Evolutionary conservation across 2,797 vertebrate species (phyloP), one percentile per base, ranked within the genome.

Genomic region (Rhinophrynus dorsalis): DNA sequence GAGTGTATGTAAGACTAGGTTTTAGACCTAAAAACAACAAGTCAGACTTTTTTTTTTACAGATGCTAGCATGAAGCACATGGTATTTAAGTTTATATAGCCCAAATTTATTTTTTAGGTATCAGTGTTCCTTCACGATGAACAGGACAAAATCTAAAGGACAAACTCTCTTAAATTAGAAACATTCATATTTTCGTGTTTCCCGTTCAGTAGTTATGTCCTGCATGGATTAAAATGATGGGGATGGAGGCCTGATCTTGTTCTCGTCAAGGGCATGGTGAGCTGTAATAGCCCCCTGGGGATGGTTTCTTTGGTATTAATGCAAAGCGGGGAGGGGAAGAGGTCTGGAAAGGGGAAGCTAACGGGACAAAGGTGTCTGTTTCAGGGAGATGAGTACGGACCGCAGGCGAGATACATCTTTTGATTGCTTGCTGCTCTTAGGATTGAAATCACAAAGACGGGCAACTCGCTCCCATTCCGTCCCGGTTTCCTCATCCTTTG

Each of bases 331-430:
- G 35, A 65, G 45, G 62, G 66, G 67, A 61, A 11, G 37, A 12
- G 45, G 30, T 27, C 6, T 27, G 35, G 45, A 26, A 55, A 12
- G 26, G 37, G 23, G 58, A 79, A 70, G 58, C 83, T 92, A 92
- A 75, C 88, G 90, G 77, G 89, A 83, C 78, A 99, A 87, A 5
- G 90, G 90, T 0, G 85, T 91, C 91, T 98, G 96, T 91, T 99
- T 99, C 76, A 99, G 92, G 48, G 96, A 94, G 85, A 99, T 96
- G 82, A 99, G 94, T 84, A 99, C 94, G 0, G 95, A 98, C 64
- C 97, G 95, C 94, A 99, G 97, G 58, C 97, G 94, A 0, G 97
- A 99, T 67, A 99, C 95, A 20, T 99, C 97, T 89, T 99, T 99
- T 47, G 93, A 95, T 81, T 97, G 91, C 85, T 92, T 93, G 90